Evolutionary conservation across 2,797 vertebrate species (phyloP), one percentile per base, ranked within the genome.

Genomic region (Fundulus diaphanus): DNA sequence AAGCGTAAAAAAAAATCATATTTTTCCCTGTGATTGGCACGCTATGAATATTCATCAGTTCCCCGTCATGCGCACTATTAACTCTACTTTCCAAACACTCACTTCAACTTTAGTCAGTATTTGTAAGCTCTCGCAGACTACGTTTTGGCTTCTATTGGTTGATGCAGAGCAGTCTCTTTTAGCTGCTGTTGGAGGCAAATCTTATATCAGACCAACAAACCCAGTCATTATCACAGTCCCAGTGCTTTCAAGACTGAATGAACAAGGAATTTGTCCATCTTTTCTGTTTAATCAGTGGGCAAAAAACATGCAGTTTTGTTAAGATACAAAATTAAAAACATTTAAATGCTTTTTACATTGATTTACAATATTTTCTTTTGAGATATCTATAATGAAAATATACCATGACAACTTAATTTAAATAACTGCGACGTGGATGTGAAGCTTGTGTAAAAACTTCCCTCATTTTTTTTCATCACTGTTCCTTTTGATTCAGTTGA

Each of bases 131-230:
- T 74, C 24, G 29, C 76, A 72, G 88, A 80, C 78, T 56, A 54
- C 35, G 61, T 75, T 68, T 65, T 87, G 80, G 78, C 78, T 77
- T 73, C 63, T 59, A 12, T 37, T 59, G 79, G 59, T 48, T 85
- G 83, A 89, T 82, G 79, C 74, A 88, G 82, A 82, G 29, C 88
- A 82, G 78, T 70, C 72, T 59, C 9, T 33, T 70, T 22, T 46
- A 29, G 54, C 80, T 56, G 78, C 73, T 78, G 54, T 82, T 77
- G 0, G 29, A 82, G 67, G 79, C 79, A 78, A 70, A 74, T 68
- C 74, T 85, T 78, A 46, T 70, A 83, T 84, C 76, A 80, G 63
- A 80, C 70, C 56, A 70, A 69, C 73, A 81, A 74, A 86, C 16
- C 24, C 69, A 80, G 84, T 77, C 87, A 86, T 90, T 81, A 65